Conservation (phyloP, 1,140 invertebrate genomes). For the Drosophila persimilis region DNA sequence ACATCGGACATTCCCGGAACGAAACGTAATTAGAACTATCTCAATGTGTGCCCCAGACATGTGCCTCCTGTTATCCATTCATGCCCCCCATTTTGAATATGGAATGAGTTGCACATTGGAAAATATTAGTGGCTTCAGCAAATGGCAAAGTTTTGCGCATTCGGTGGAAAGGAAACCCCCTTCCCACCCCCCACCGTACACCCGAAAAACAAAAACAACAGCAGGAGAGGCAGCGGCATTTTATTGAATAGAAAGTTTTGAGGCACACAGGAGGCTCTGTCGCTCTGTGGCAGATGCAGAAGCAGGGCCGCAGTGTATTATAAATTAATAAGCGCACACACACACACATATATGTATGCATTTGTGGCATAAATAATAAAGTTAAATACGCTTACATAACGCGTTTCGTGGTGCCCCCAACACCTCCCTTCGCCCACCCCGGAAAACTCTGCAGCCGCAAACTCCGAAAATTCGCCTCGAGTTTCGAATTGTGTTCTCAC, state of each 20-base stretch:
- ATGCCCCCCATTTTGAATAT: not conserved
- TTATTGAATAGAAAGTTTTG: conserved; percentile 50
- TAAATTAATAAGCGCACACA: conserved; percentile 78
- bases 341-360: conserved; percentile 11
- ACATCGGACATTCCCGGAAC: not conserved
- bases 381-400: conserved; percentile 80
- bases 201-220: conserved; percentile 13
- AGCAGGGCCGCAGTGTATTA: conserved; percentile 77
- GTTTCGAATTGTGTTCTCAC: conserved; percentile 31
- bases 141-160: conserved; percentile 40
- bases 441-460: conserved; percentile 11
- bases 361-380: conserved; percentile 76
- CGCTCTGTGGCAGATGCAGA: conserved; percentile 31
- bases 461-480: conserved; percentile 30
- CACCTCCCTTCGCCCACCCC: not conserved
- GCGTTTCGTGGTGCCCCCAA: conserved; percentile 51
- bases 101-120: too few relatives aligned
- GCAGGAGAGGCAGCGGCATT: conserved; percentile 20
- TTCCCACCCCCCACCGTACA: not conserved
- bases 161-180: not conserved
- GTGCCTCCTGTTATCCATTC: conserved; percentile 1
- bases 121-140: too few relatives aligned
- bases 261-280: conserved; percentile 4
- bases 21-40: conserved; percentile 65
- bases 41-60: conserved; percentile 50